Evolutionary conservation across 2,113 vertebrate species (phyloP).

Genomic region (Circaetus gallicus): DNA sequence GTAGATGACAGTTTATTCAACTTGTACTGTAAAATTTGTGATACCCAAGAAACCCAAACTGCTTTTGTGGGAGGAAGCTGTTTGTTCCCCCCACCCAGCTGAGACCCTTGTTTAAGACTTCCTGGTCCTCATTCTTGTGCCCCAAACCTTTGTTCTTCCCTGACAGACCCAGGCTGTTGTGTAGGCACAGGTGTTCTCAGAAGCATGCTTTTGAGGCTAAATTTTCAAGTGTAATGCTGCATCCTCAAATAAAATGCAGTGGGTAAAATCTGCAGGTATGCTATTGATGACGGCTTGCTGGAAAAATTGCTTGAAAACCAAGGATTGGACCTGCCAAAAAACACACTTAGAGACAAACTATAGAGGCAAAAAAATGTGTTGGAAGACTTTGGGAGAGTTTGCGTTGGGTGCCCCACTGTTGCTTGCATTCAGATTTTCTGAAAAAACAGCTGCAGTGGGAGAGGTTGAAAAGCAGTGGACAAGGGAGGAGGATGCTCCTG

Average conservation of each 20-base stretch:
- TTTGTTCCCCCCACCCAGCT: not conserved
- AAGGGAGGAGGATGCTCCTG: not conserved
- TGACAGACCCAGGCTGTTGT: not conserved
- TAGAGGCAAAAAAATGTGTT: not conserved
- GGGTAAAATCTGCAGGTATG: not conserved
- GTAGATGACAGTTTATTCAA: not conserved
- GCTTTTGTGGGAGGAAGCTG: not conserved
- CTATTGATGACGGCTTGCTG: not conserved
- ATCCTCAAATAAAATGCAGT: not conserved
- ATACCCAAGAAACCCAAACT: not conserved
- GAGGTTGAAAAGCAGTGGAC: not conserved
- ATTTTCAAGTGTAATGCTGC: not conserved
- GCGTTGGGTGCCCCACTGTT: not conserved
- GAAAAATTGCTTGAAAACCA: not conserved
- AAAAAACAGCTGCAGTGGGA: accelerated
- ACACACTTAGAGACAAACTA: not conserved
- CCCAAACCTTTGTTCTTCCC: not conserved
- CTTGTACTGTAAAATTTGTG: not conserved
- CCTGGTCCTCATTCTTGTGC: not conserved
- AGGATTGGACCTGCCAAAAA: not conserved
- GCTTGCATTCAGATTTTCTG: not conserved
- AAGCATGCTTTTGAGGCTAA: not conserved
- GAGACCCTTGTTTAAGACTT: not conserved
- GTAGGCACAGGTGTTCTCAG: not conserved
- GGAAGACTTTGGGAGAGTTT: not conserved